A percentile compares a stretch with the other conserved stretches of the same genome.
phyloP scores from a whole-genome alignment of 2,113 vertebrate species.

The Diphyllodes magnificus region DNA sequence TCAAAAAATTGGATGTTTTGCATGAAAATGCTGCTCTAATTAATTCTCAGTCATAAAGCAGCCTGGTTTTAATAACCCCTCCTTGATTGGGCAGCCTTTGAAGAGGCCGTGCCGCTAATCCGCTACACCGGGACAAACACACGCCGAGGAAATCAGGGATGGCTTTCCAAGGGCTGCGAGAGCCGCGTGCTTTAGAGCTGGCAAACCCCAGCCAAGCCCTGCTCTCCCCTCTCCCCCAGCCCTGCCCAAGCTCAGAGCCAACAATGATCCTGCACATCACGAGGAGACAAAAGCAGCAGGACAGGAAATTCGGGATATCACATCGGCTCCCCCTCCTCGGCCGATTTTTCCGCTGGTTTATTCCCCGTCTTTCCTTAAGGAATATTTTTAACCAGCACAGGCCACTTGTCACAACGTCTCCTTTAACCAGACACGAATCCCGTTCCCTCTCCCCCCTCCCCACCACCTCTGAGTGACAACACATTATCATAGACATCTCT shows the following conservation, averaged over 20 bases:
- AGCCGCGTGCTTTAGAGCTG: constrained; percentile 45
- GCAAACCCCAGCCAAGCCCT: neutral
- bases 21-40: constrained; percentile 85
- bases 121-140: constrained; percentile 53
- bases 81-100: constrained; percentile 81
- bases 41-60: constrained; percentile 84
- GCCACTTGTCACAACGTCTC: constrained; percentile 25
- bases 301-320: neutral
- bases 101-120: constrained; percentile 74
- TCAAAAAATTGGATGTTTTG: constrained; percentile 87
- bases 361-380: neutral
- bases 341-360: neutral
- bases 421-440: constrained; percentile 30
- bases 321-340: neutral
- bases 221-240: neutral
- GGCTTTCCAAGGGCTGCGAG: constrained; percentile 59
- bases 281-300: neutral
- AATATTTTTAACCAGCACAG: neutral
- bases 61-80: constrained; percentile 80
- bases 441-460: neutral
- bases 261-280: neutral
- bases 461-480: constrained; percentile 51
- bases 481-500: constrained; percentile 49
- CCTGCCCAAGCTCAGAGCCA: neutral
- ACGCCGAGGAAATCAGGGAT: constrained; percentile 69